Evolutionary conservation across 2,113 vertebrate species (phyloP).

Genomic region (Ramphastos sulfuratus): DNA sequence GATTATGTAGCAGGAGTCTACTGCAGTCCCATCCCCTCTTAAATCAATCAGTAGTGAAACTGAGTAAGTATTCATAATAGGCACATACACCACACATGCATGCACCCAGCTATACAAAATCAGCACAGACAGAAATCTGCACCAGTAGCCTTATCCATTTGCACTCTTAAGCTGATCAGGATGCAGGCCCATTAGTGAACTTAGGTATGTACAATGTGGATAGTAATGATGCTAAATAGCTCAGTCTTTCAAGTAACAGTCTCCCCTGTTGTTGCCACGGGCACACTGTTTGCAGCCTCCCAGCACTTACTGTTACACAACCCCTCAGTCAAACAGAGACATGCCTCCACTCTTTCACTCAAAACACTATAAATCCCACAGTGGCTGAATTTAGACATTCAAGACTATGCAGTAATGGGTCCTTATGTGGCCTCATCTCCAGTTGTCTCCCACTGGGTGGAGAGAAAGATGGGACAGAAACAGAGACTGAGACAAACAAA

Average conservation of each 20-base stretch:
- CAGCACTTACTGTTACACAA: not conserved
- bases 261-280: not conserved
- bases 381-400: not conserved
- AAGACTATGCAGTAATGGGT: not conserved
- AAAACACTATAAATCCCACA: not conserved
- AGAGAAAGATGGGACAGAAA: not conserved
- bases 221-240: not conserved
- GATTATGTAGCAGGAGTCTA: not conserved
- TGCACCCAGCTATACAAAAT: rapidly evolving
- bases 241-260: not conserved
- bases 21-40: not conserved
- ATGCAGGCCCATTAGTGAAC: not conserved
- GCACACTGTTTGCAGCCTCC: not conserved
- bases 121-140: not conserved
- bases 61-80: not conserved
- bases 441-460: not conserved
- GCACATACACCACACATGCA: too few species aligned
- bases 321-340: not conserved
- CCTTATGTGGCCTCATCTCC: not conserved
- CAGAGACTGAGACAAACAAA: not conserved
- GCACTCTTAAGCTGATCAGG: not conserved
- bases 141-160: not conserved
- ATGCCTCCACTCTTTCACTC: not conserved
- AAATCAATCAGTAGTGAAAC: not conserved
- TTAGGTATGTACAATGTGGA: not conserved